Conservation (phyloP, 2,113 vertebrate genomes). For the Spilogale gracilis region DNA sequence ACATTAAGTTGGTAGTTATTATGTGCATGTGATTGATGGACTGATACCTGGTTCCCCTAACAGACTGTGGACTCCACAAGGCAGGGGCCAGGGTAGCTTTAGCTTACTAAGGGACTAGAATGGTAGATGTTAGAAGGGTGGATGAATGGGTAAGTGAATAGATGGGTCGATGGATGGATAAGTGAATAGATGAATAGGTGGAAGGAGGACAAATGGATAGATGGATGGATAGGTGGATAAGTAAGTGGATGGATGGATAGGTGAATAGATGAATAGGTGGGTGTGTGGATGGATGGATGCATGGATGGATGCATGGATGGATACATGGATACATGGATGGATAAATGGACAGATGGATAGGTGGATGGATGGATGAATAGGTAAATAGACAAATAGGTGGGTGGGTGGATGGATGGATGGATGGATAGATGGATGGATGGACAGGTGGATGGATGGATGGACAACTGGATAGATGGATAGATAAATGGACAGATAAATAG, state of each 20-base stretch:
- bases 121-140: neutral
- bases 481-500: no score
- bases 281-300: neutral
- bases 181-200: fast-evolving
- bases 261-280: neutral
- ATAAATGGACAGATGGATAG: neutral
- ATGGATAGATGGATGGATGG: neutral
- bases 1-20: fast-evolving
- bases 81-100: neutral
- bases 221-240: fast-evolving
- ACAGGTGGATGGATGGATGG: fast-evolving
- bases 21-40: fast-evolving
- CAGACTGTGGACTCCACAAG: neutral
- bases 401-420: neutral
- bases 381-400: neutral
- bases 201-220: neutral
- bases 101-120: neutral
- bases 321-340: no score
- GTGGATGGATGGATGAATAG: neutral
- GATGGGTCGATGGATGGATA: fast-evolving
- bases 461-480: no score
- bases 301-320: neutral
- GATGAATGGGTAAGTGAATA: no score
- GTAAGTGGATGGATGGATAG: neutral
- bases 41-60: neutral